phyloP scores from a whole-genome alignment of 2,797 vertebrate genomes.

The Amphiprion clarkii region DNA sequence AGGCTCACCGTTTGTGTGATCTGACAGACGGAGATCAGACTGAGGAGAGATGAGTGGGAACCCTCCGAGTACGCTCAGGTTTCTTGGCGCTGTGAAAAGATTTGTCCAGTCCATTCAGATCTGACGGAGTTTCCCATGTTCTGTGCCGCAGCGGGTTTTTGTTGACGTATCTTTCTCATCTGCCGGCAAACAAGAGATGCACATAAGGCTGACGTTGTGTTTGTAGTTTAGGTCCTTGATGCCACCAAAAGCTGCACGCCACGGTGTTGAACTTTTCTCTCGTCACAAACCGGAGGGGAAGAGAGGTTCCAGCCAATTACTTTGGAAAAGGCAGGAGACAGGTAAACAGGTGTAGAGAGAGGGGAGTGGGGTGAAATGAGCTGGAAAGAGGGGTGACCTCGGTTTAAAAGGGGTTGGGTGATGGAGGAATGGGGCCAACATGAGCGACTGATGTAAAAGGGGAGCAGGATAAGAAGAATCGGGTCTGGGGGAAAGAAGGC shows the following conservation, averaged over 20 bases:
- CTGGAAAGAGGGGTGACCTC: constrained; percentile 68
- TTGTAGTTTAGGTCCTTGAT: constrained; percentile 80
- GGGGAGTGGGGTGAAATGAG: constrained; percentile 61
- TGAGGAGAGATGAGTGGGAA: constrained; percentile 87
- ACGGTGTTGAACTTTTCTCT: constrained; percentile 86
- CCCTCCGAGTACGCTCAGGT: constrained; percentile 88
- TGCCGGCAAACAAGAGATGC: constrained; percentile 48
- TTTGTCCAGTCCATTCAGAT: constrained; percentile 90
- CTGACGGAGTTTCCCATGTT: constrained; percentile 92
- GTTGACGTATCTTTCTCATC: constrained; percentile 78
- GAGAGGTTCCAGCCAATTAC: constrained; percentile 71
- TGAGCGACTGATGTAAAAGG: constrained; percentile 60
- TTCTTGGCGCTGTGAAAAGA: constrained; percentile 91
- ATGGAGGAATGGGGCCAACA: constrained; percentile 53
- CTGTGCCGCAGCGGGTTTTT: constrained; percentile 81
- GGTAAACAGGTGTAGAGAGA: constrained; percentile 53
- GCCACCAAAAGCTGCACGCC: constrained; percentile 85
- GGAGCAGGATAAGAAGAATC: constrained; percentile 69
- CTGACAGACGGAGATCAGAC: constrained; percentile 92
- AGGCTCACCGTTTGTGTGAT: constrained; percentile 85
- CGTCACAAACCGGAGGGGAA: constrained; percentile 83
- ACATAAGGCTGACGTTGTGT: constrained; percentile 71
- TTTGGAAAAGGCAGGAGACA: constrained; percentile 56
- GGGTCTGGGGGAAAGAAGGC: constrained; percentile 59
- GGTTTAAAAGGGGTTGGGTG: constrained; percentile 70